These are phyloP conservation scores for Actinopyga echinites DNA, from an alignment of 53 echinoderm and acorn worm genomes.

Conservation along the genomic window DNA sequence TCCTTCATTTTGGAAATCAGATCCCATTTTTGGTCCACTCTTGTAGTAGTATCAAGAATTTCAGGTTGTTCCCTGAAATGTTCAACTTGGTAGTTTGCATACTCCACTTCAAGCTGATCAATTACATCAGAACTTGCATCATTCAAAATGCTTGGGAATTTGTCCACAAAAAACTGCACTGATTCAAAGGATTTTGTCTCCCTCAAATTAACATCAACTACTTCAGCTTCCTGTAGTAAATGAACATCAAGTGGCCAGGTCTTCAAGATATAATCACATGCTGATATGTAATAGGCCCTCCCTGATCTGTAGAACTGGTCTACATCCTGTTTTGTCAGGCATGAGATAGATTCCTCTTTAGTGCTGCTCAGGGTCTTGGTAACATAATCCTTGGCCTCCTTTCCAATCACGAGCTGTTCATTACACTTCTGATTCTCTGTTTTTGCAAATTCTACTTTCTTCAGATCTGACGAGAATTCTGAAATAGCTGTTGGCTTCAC, in stretches of 20 bases:
- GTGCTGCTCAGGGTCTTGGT: constrained; percentile 16
- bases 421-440: constrained; percentile 39
- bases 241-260: constrained; percentile 53
- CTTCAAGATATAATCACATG: constrained; percentile 61
- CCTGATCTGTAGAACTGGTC: constrained; percentile 51
- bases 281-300: constrained; percentile 44
- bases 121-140: background rate
- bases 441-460: constrained; percentile 36
- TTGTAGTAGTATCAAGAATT: constrained; percentile 29
- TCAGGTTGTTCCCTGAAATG: constrained; percentile 23
- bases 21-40: constrained; percentile 58
- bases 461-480: constrained; percentile 39
- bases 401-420: constrained; percentile 60
- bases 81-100: constrained; percentile 60
- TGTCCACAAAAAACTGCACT: constrained; percentile 50
- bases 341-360: constrained; percentile 18
- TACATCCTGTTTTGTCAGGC: constrained; percentile 52
- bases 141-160: constrained; percentile 46
- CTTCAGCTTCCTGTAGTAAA: constrained; percentile 52
- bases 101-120: constrained; percentile 55
- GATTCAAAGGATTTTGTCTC: constrained; percentile 44
- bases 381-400: constrained; percentile 51
- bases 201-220: constrained; percentile 48
- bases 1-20: constrained; percentile 40
- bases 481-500: constrained; percentile 47